Evolutionary conservation across 23 tunicate species (phyloP), one percentile per base, ranked within the genome.

Genomic region (Aplidium turbinatum): DNA sequence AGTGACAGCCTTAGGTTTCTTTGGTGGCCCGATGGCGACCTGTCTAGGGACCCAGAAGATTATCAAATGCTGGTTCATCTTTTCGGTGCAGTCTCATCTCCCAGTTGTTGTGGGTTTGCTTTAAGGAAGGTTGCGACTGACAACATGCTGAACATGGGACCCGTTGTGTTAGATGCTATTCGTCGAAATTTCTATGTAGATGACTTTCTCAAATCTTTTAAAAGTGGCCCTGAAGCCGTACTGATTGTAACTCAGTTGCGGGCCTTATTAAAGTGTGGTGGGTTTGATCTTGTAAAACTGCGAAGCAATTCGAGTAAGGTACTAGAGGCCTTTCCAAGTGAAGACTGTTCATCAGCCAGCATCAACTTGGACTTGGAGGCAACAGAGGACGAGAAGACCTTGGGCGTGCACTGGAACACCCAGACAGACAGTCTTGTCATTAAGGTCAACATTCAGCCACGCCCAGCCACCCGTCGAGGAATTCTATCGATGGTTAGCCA

Each of bases 21-120:
- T 23, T 76, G 82, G 82, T 62, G 82, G 82, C 70, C 56, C 1
- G 72, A 76, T 30, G 82, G 57, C 16, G 82, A 76, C 29, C 31
- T 40, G 5, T 23, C 5, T 4, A 31, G 23, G 35, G 35, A 34
- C 4, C 47, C 67, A 3, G n/a, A 38, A 28, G 57, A 38, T 23
- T 76, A 76, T 38, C 71, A 76, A 30, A 28, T 76, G 72, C n/a
- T 63, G 25, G 72, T 74, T 3, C 77, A 71, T 24, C 26, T 38
- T 2, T 71, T 71, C 48, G 79, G 79, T 31, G 33, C 58, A 7
- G 62, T 72, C 9, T 76, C 82, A 7, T 76, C 82, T 13, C 82
- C 82, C 21, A 60, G 82, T 42, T 28, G 34, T 76, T 72, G 57
- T 62, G 31, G 46, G 28, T 76, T 22, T 42, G 82, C 82, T 1